These are phyloP conservation scores for Carposina sasakii DNA, from an alignment of 1,140 invertebrate species.

Conservation along the genomic window DNA sequence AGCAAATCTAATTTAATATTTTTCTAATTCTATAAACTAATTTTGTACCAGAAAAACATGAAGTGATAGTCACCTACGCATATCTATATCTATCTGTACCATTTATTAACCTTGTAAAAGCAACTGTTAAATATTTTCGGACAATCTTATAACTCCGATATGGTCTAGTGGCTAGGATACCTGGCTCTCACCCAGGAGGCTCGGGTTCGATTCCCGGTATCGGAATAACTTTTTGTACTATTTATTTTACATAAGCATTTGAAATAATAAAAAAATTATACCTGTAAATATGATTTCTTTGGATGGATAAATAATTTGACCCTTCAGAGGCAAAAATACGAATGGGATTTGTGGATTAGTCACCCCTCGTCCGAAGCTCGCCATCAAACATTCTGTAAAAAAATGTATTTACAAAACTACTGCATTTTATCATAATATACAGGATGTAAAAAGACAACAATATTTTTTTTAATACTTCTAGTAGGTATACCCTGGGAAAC, in stretches of 20 bases:
- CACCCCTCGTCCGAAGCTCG: slow-evolving; percentile 83
- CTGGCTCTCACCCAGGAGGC: slow-evolving; percentile 41
- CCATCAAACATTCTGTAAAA: slow-evolving; percentile 83
- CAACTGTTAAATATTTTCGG: slow-evolving; percentile 2
- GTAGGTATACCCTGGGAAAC: no score
- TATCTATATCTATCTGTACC: not conserved
- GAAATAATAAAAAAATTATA: slow-evolving; percentile 67
- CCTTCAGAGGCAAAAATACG: slow-evolving; percentile 86
- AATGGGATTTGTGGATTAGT: slow-evolving; percentile 86
- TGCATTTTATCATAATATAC: no score
- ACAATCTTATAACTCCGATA: slow-evolving; percentile 13
- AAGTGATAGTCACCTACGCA: not conserved
- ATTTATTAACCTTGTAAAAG: not conserved
- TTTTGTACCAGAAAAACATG: not conserved
- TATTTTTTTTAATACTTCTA: no score
- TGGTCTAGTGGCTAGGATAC: slow-evolving; percentile 35
- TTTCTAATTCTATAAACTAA: no score
- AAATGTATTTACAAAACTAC: slow-evolving; percentile 9
- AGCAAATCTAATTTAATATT: no score
- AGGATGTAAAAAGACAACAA: no score
- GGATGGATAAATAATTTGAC: slow-evolving; percentile 89
- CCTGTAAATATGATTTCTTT: slow-evolving; percentile 88
- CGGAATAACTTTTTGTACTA: slow-evolving; percentile 13
- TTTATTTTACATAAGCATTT: not conserved
- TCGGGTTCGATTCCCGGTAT: slow-evolving; percentile 30